Percentiles rank a stretch among this genome's conserved stretches.
These are phyloP conservation scores for Belonocnema kinseyi DNA, from an alignment of 1,140 invertebrate genomes.

Conservation along the genomic window DNA sequence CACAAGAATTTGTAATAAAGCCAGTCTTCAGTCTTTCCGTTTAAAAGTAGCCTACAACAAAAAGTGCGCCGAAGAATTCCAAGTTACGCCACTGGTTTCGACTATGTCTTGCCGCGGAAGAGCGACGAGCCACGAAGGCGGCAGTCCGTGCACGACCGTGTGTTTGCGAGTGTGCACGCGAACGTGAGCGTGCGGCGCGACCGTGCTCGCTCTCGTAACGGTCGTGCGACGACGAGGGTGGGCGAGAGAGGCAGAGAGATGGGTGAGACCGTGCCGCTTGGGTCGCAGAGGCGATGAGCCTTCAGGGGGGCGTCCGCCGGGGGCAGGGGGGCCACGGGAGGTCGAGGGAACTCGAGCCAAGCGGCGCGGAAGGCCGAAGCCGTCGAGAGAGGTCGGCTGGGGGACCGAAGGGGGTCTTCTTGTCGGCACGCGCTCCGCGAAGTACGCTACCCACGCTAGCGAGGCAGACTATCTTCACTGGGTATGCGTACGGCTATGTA, in stretches of 20 bases:
- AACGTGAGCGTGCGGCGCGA: slow-evolving; percentile 49
- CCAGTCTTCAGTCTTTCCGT: too few relatives aligned
- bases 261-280: slow-evolving; percentile 62
- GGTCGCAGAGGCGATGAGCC: slow-evolving; percentile 70
- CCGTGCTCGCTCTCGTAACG: slow-evolving; percentile 42
- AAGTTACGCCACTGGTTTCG: slow-evolving; percentile 23
- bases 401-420: slow-evolving; percentile 50
- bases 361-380: slow-evolving; percentile 59
- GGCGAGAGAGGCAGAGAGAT: slow-evolving; percentile 31
- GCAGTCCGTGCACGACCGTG: slow-evolving; percentile 51
- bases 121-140: slow-evolving; percentile 38
- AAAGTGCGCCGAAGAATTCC: not conserved
- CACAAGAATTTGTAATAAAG: too few relatives aligned
- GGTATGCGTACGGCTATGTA: slow-evolving; percentile 45
- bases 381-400: slow-evolving; percentile 51
- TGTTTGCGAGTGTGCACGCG: slow-evolving; percentile 43
- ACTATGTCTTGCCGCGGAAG: slow-evolving; percentile 33
- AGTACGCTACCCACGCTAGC: slow-evolving; percentile 65
- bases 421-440: slow-evolving; percentile 72
- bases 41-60: not conserved
- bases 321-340: slow-evolving; percentile 34
- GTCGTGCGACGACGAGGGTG: slow-evolving; percentile 38
- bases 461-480: slow-evolving; percentile 42
- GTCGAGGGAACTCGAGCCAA: slow-evolving; percentile 58
- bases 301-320: slow-evolving; percentile 59